Evolutionary conservation across 2,797 vertebrate genomes (phyloP).

Genomic region (Danio choprae): DNA sequence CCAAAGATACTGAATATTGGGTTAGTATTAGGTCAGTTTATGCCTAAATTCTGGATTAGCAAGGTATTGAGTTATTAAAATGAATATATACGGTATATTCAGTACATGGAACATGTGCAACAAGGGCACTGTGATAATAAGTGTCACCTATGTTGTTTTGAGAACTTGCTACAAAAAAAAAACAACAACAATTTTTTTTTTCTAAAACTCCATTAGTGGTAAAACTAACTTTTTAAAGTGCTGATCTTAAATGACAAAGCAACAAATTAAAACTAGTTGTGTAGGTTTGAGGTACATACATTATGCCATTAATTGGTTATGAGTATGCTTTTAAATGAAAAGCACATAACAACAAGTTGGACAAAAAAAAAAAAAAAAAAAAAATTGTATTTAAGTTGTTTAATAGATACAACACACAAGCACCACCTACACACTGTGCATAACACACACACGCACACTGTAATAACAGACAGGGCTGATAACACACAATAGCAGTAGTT

Average conservation of each 20-base stretch:
- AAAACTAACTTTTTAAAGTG: background rate
- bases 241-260: background rate
- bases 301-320: background rate
- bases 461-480: constrained; percentile 59
- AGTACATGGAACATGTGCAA: no score
- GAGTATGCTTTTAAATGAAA: no score
- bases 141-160: background rate
- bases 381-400: constrained; percentile 14
- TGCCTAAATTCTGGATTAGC: background rate
- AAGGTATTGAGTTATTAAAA: background rate
- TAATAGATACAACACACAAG: constrained; percentile 32
- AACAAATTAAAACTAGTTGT: background rate
- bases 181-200: background rate
- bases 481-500: constrained; percentile 56
- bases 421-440: background rate
- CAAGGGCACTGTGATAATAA: no score
- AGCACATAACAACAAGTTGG: no score
- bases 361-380: no score
- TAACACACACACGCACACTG: constrained; percentile 35
- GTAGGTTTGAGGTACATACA: background rate
- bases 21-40: background rate
- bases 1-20: background rate
- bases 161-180: background rate
- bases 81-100: no score
- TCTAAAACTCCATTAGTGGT: background rate